A percentile compares a stretch with the other conserved stretches of the same genome.
Conservation (phyloP, 2,888 invertebrate species). For the Monoplex corrugatus region DNA sequence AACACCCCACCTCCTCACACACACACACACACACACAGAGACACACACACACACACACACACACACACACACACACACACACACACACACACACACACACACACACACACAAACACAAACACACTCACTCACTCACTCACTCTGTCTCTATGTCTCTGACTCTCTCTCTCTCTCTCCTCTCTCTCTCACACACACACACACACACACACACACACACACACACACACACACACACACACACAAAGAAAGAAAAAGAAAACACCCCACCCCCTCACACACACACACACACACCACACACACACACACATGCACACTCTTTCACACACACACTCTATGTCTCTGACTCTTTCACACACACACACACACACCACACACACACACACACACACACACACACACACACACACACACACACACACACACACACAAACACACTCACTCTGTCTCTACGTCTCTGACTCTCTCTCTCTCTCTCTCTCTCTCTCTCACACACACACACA, state of each 20-base stretch:
- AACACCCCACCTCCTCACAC: too few relatives aligned
- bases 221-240: not conserved
- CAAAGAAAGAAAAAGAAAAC: too few relatives aligned
- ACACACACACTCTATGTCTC: not conserved
- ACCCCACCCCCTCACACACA: not conserved
- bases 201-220: slow-evolving; percentile 2
- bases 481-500: not conserved
- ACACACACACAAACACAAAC: not conserved
- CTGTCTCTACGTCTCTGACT: too few relatives aligned
- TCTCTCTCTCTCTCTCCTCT: too few relatives aligned
- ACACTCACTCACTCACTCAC: too few relatives aligned
- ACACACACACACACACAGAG: too few relatives aligned
- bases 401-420: not conserved
- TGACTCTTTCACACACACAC: too few relatives aligned
- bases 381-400: slow-evolving; percentile 13
- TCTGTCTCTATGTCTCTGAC: too few relatives aligned
- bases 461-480: too few relatives aligned
- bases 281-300: not conserved
- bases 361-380: not conserved
- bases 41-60: too few relatives aligned
- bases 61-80: too few relatives aligned
- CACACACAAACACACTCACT: not conserved
- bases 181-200: not conserved
- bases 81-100: not conserved
- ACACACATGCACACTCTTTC: too few relatives aligned